Base-by-base conservation (phyloP, 2,113 vertebrate genomes). In the Micronycteris hirsuta region DNA sequence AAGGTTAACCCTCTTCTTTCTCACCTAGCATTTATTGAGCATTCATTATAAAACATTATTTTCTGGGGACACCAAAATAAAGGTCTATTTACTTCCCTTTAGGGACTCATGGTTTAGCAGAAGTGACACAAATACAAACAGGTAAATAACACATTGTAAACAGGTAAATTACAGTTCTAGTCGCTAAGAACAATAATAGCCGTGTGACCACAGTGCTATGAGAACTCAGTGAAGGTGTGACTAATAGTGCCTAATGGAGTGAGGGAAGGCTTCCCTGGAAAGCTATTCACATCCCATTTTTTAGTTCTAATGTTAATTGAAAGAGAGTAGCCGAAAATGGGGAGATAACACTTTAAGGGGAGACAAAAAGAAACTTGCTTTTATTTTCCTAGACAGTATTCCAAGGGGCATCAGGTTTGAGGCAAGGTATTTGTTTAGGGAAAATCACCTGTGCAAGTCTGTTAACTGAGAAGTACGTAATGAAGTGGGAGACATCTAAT, bases 341-440 rank as follows among this genome's bases (percentile, higher is more conserved):
- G 47, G 15, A 90, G 43, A 90, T 84, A 77, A 68, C 56, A 67
- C 91, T 92, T 95, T 87, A 93, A 95, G 22, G 70, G 65, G 16
- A 10, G 83, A 45, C 17, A 63, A 36, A 96, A 74, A 93, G 83
- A 84, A 83, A 3, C n/a, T 73, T 65, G 45, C 71, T 95, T 93
- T 94, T 74, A 76, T 92, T 96, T 90, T 87, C 63, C 31, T 74
- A 76, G n/a, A 92, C 31, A 45, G n/a, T 94, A 76, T 91, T 94
- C 54, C 67, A 92, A 84, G 22, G 77, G 11, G 38, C 16, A 89
- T 38, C 12, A 90, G 47, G 49, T 71, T 93, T 52, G 83, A 93
- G 65, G 43, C 45, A 86, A 92, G 20, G 43, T 89, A 15, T 89
- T 71, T 87, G 74, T 77, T 84, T 80, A 95, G 92, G 49, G 80